These are phyloP conservation scores for Lordiphosa stackelbergi DNA, from an alignment of 1,140 invertebrate genomes.

Conservation along the genomic window DNA sequence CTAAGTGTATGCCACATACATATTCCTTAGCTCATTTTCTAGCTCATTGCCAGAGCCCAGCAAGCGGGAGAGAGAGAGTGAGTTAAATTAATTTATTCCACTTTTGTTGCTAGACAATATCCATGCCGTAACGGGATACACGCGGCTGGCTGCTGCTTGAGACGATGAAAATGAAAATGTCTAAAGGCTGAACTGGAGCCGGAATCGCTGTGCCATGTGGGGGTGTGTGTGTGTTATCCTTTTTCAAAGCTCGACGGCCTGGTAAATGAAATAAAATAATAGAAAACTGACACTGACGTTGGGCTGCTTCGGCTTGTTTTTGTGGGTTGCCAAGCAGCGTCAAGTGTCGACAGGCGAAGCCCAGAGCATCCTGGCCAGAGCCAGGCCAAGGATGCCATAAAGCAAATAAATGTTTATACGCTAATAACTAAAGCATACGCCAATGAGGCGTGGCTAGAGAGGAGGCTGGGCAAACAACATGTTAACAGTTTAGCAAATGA, in stretches of 20 bases:
- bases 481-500: slow-evolving; percentile 38
- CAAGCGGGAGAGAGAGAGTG: slow-evolving; percentile 26
- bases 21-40: slow-evolving; percentile 72
- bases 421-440: slow-evolving; percentile 32
- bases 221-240: slow-evolving; percentile 37
- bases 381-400: slow-evolving; percentile 11
- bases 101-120: slow-evolving; percentile 75
- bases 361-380: neutral
- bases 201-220: neutral
- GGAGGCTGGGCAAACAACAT: slow-evolving; percentile 23
- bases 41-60: slow-evolving; percentile 62
- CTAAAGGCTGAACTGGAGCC: slow-evolving; percentile 46
- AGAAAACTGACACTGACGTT: slow-evolving; percentile 43
- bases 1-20: slow-evolving; percentile 46
- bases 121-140: slow-evolving; percentile 56
- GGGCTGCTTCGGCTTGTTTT: slow-evolving; percentile 8
- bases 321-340: slow-evolving; percentile 34
- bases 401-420: slow-evolving; percentile 30
- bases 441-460: neutral
- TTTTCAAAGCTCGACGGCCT: slow-evolving; percentile 49
- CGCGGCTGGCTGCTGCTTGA: slow-evolving; percentile 15
- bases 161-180: slow-evolving; percentile 69
- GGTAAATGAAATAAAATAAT: slow-evolving; percentile 51
- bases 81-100: slow-evolving; percentile 76
- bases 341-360: slow-evolving; percentile 56